Evolutionary conservation across 2,888 invertebrate species (phyloP), one percentile per base, ranked within the genome.

Genomic region (Diogma glabrata): DNA sequence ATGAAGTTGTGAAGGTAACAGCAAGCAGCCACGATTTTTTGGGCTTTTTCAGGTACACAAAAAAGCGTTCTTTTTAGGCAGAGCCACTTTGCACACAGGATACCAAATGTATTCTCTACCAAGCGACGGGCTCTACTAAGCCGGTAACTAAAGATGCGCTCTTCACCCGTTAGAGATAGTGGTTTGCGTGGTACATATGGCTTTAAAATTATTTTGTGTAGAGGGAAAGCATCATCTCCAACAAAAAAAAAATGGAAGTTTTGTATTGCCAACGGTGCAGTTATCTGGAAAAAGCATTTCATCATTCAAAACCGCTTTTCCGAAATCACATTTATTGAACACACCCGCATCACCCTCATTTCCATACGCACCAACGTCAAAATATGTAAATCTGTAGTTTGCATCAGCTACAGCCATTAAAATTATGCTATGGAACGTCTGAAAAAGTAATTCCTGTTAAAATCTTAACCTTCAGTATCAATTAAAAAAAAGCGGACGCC

Each of bases 141-240:
- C 16, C 38, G 4, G 7, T 38, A 38, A 38, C 19, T 38, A 38
- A 38, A 7, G 8, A 38, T 38, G 38, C 38, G 38, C 19, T 38
- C 38, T 38, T 38, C 14, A 6, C 19, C 38, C 6, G 38, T 38
- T 16, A 38, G 19, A 10, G 14, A 9, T 10, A 17, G 38, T 38
- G 38, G 38, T 10, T 38, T 38, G 38, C 38, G 38, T 38, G 38
- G 38, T 16, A 38, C 38, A 14, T 38, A 38, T 16, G 38, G 38
- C 19, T 38, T 38, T 9, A 38, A 38, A 14, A 38, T 38, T 38
- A 6, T 38, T 9, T 14, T 10, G 16, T 10, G 7, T 14, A 50
- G 26, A 26, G 50, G 50, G 14, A 50, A 50, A 16, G 50, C n/a
- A n/a, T 3, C 16, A 38, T 38, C 4, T 19, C 19, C 16, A 38